Evolutionary conservation across 2,797 vertebrate species (phyloP), one percentile per base, ranked within the genome.

Genomic region (Enteromius paludinosus): DNA sequence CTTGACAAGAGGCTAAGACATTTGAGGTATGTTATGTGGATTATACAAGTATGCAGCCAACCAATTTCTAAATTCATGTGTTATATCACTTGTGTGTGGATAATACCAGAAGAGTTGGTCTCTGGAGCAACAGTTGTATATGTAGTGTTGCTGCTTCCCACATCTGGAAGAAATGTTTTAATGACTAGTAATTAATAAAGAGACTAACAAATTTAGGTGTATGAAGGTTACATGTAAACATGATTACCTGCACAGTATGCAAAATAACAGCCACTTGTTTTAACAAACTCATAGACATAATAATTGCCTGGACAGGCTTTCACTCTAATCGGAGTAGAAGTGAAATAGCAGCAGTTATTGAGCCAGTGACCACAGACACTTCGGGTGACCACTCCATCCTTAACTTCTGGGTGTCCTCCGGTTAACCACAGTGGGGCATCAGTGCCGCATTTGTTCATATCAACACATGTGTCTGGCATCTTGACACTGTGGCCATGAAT

Each of bases 251-350:
- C 23, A 59, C 59, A 62, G 25, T 62, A 62, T 30, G 15, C 59
- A 5, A 62, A 30, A 62, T 17, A 25, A 59, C 56, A 59, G 56
- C 11, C 23, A 25, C 23, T 62, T 62, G 59, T 14, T 15, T 7
- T 0, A 17, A 17, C 59, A 62, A 62, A 62, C 25, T 62, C 49
- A 20, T 52, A 52, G 49, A 52, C 49, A 52, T 14, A 25, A 61
- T 61, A 61, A 61, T 61, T 61, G 56, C 56, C 56, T 28, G 23
- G 56, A 61, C 23, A 61, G 56, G 56, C 23, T 25, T 61, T 61
- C 4, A 61, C 12, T 15, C 5, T 61, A 14, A 61, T 25, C 4
- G 56, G 4, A 61, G 56, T 5, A 61, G 56, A 61, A 5, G 1
- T 28, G 23, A 61, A 61, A 61, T 8, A 3, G 6, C 49, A 52